Evolutionary conservation across 2,888 invertebrate species (phyloP).

Genomic region (Lomographa bimaculata): DNA sequence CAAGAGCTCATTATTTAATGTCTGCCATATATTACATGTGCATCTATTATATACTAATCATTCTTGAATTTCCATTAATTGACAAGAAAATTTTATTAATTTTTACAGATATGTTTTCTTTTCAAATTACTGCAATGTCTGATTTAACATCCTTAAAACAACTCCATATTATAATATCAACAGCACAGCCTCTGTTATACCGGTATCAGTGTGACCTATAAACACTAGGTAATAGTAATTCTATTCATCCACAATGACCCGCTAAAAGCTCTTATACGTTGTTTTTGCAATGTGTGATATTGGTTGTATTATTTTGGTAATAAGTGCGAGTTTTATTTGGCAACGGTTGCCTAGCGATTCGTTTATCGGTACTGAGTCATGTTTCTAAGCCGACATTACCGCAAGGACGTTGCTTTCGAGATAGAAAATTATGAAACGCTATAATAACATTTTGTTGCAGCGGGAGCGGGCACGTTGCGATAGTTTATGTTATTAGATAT

Average conservation of each 20-base stretch:
- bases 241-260: slow-evolving; percentile 26
- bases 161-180: no score
- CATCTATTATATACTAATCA: no score
- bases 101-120: no score
- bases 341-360: slow-evolving; percentile 61
- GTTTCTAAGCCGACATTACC: slow-evolving; percentile 63
- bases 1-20: no score
- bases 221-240: slow-evolving; percentile 14
- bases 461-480: slow-evolving; percentile 14
- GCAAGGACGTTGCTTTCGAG: slow-evolving; percentile 69
- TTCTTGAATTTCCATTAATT: no score
- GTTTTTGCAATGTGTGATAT: slow-evolving; percentile 39
- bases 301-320: slow-evolving; percentile 58
- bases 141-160: no score
- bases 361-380: slow-evolving; percentile 62
- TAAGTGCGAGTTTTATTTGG: slow-evolving; percentile 63
- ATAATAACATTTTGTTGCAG: slow-evolving; percentile 40
- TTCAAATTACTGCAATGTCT: no score
- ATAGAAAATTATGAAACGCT: slow-evolving; percentile 54
- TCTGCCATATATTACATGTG: no score
- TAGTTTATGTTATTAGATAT: slow-evolving; percentile 18
- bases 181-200: no score
- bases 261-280: slow-evolving; percentile 27
- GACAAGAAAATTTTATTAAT: no score
- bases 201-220: slow-evolving; percentile 6